Conservation (phyloP, 2,888 invertebrate species). For the Sturmia bella region DNA sequence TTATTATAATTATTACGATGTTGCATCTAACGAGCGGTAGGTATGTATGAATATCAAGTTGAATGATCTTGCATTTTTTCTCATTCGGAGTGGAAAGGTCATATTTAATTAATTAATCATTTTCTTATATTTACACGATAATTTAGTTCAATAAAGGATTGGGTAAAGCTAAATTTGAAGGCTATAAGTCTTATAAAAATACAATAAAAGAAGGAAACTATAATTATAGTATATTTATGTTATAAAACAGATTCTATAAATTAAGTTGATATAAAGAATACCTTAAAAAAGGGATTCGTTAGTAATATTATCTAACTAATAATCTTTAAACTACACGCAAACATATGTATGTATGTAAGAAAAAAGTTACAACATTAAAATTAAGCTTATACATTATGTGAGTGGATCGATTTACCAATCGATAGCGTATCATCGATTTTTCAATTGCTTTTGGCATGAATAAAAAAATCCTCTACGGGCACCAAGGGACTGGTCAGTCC, state of each 20-base stretch:
- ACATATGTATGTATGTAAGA: slow-evolving; percentile 3
- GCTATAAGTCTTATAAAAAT: slow-evolving; percentile 67
- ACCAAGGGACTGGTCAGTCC: too few relatives aligned
- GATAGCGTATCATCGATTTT: too few relatives aligned
- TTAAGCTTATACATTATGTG: too few relatives aligned
- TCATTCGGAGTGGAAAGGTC: background rate
- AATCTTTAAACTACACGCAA: background rate
- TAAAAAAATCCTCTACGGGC: too few relatives aligned
- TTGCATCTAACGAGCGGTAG: too few relatives aligned
- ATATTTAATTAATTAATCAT: background rate
- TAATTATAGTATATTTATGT: slow-evolving; percentile 37
- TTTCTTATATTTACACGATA: slow-evolving; percentile 9
- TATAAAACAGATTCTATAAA: slow-evolving; percentile 55
- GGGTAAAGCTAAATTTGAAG: slow-evolving; percentile 53
- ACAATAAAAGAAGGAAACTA: slow-evolving; percentile 49
- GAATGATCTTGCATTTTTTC: background rate
- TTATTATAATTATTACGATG: too few relatives aligned
- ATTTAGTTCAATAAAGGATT: slow-evolving; percentile 53
- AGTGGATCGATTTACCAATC: too few relatives aligned
- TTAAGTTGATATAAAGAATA: slow-evolving; percentile 41
- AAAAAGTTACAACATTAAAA: slow-evolving; percentile 19
- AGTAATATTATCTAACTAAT: slow-evolving; percentile 18
- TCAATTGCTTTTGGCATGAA: too few relatives aligned
- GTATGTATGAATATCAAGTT: too few relatives aligned
- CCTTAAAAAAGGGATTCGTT: slow-evolving; percentile 21